Percentiles rank a stretch among this genome's conserved stretches.
phyloP scores from a whole-genome alignment of 2,113 vertebrate species.

The Uria aalge region DNA sequence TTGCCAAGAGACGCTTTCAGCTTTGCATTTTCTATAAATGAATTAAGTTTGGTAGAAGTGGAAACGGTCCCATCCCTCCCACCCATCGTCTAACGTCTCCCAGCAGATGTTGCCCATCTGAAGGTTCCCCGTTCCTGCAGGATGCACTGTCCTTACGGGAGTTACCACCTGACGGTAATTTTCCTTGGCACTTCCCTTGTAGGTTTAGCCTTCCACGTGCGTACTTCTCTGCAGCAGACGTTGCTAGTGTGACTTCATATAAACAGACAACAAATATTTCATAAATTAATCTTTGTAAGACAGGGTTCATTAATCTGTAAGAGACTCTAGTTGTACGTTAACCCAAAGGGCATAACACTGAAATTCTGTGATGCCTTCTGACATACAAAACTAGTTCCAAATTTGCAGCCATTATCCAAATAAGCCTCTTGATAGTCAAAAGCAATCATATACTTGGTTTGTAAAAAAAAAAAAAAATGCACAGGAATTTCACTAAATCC shows the following conservation, averaged over 20 bases:
- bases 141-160: neutral
- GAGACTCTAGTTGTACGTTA: slow-evolving; percentile 58
- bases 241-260: slow-evolving; percentile 45
- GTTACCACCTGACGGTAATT: slow-evolving; percentile 7
- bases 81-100: rapidly evolving
- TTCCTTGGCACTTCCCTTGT: neutral
- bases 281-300: slow-evolving; percentile 73
- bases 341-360: slow-evolving; percentile 81
- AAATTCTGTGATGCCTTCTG: slow-evolving; percentile 74
- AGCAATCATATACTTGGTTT: slow-evolving; percentile 54
- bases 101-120: neutral
- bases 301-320: slow-evolving; percentile 79
- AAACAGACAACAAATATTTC: slow-evolving; percentile 64
- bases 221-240: neutral
- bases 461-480: neutral
- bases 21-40: neutral
- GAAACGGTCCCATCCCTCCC: neutral
- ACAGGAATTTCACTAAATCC: neutral
- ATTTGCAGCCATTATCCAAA: slow-evolving; percentile 81
- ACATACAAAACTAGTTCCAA: slow-evolving; percentile 76
- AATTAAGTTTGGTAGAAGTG: neutral
- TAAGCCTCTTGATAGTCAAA: slow-evolving; percentile 70
- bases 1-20: neutral
- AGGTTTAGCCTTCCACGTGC: neutral
- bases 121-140: neutral